Evolutionary conservation across 2,113 vertebrate genomes (phyloP).

Genomic region (Pollachius pollachius): DNA sequence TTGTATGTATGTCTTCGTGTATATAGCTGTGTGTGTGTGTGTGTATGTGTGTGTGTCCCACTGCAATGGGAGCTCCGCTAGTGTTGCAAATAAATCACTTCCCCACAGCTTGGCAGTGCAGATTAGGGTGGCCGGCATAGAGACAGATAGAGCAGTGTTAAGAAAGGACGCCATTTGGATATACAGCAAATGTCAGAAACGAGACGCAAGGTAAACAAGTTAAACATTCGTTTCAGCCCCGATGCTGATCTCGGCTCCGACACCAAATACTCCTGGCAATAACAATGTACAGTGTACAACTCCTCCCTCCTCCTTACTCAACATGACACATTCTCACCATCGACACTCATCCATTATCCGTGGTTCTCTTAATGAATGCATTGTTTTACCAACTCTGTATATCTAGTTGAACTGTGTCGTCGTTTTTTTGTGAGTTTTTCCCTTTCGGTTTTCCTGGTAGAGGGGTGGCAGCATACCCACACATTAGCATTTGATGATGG

Average conservation of each 20-base stretch:
- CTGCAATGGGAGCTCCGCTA: slow-evolving; percentile 73
- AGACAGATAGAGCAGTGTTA: slow-evolving; percentile 44
- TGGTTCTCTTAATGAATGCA: no score
- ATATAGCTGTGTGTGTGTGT: slow-evolving; percentile 51
- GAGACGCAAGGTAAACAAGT: not conserved
- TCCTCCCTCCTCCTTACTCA: no score
- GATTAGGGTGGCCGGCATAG: slow-evolving; percentile 40
- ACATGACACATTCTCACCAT: no score
- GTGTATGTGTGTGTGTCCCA: slow-evolving; percentile 3
- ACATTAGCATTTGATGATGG: slow-evolving; percentile 30
- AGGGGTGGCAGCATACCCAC: not conserved
- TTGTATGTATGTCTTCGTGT: slow-evolving; percentile 36
- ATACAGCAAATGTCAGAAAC: slow-evolving; percentile 3
- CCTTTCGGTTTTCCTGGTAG: slow-evolving; percentile 23
- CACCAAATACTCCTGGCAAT: no score
- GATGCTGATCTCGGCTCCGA: no score
- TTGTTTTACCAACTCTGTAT: no score
- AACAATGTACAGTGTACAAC: no score
- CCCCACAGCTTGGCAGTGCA: slow-evolving; percentile 63
- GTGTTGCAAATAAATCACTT: slow-evolving; percentile 84
- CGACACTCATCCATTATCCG: no score
- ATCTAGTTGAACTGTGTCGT: not conserved
- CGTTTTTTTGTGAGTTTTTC: not conserved
- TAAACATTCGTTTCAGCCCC: no score
- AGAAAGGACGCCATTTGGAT: not conserved